Evolutionary conservation across 1,140 invertebrate species (phyloP), one percentile per base, ranked within the genome.

Genomic region (Papilio polytes): DNA sequence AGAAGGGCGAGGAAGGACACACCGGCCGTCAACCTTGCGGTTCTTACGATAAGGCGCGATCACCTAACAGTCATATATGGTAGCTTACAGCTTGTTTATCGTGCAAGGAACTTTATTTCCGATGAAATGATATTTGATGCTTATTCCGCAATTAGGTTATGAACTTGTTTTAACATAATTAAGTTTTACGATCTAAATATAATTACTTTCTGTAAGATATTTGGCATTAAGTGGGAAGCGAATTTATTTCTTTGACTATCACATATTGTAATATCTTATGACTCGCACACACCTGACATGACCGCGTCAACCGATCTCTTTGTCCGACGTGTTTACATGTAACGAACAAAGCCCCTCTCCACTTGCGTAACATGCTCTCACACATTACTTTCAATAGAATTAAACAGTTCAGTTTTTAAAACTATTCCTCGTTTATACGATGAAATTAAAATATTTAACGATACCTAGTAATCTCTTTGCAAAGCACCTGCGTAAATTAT

Each of bases 1-100:
- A 86, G 87, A 91, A 92, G 92, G 92, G 90, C 91, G 89, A 84
- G 85, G 80, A 92, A 93, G 92, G 91, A 91, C 91, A 88, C 26
- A 56, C 86, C 84, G 92, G 91, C 80, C 92, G 88, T 86, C 91
- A 90, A 83, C 91, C 87, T 88, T 87, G 10, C 46, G 46, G 0
- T 48, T 48, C 74, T 48, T 51, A 51, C 46, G 46, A 51, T 53
- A 51, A 48, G 74, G n/a, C 74, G 36, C 73, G 74, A 26, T 74
- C 41, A 44, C 72, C 31, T 41, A n/a, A 73, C 36, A 18, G 7
- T 56, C 51, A 53, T 18, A 53, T n/a, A 53, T 56, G 53, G n/a
- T 56, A 56, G 53, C 18, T 56, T n/a, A 18, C 7, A 1, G 18
- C 18, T 8, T 56, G n/a, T 9, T 56, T 6, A n/a, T 20, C 53